A percentile compares a stretch with the other conserved stretches of the same genome.
These are phyloP conservation scores for Caenorhabditis becei DNA, from an alignment of 2,888 invertebrate genomes.

Conservation along the genomic window DNA sequence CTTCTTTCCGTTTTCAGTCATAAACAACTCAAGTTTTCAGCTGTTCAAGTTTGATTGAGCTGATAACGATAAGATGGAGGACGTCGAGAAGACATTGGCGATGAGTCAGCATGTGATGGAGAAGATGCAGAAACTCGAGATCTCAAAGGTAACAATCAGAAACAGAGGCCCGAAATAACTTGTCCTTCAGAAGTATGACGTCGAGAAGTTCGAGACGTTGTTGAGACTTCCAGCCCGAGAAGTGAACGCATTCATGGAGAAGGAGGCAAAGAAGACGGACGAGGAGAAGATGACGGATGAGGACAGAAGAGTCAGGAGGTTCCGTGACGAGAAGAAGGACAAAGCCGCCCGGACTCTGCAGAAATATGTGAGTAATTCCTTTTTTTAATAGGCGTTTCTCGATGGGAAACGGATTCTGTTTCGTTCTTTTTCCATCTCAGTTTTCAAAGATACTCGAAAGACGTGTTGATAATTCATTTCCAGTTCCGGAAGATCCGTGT, in stretches of 20 bases:
- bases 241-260: conserved; percentile 50
- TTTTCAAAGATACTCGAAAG: too few relatives aligned
- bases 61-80: conserved; percentile 41
- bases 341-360: conserved; percentile 48
- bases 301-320: conserved; percentile 26
- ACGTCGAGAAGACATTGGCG: conserved; percentile 42
- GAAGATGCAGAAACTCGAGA: conserved; percentile 43
- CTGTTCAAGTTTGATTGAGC: too few relatives aligned
- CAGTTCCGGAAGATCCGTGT: conserved; percentile 46
- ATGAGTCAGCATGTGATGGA: conserved; percentile 50
- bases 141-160: conserved; percentile 36
- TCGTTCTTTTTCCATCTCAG: not conserved
- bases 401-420: too few relatives aligned
- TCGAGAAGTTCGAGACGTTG: conserved; percentile 43
- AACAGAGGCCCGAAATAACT: not conserved
- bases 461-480: too few relatives aligned
- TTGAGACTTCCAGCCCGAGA: conserved; percentile 40
- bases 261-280: conserved; percentile 44
- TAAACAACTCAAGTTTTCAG: conserved; percentile 14
- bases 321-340: conserved; percentile 37
- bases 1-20: conserved; percentile 5
- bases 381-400: too few relatives aligned
- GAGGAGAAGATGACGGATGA: conserved; percentile 51
- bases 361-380: conserved; percentile 43
- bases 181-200: conserved; percentile 40